phyloP scores from a whole-genome alignment of 2,888 invertebrate species.

The Agonum fuliginosum region DNA sequence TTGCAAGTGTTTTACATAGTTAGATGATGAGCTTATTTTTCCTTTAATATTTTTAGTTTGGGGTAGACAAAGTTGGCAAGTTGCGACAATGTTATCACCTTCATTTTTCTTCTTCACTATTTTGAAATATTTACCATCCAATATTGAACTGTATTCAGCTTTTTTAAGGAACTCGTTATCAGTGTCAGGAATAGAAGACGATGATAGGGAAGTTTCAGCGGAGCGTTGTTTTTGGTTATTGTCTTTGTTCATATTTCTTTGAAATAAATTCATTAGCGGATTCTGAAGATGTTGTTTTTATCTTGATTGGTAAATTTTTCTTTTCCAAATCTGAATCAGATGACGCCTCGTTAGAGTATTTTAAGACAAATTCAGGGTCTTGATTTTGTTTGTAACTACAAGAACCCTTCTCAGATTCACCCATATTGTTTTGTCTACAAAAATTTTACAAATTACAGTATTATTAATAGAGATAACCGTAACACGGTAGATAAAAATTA shows the following conservation, averaged over 20 bases:
- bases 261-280: background rate
- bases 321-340: background rate
- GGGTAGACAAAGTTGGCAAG: constrained; percentile 9
- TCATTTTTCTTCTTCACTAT: background rate
- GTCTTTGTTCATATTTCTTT: background rate
- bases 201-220: background rate
- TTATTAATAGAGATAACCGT: too few relatives aligned
- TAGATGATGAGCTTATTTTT: constrained; percentile 8
- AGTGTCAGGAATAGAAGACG: background rate
- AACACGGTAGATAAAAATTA: too few relatives aligned
- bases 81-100: background rate
- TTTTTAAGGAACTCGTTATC: background rate
- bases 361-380: background rate
- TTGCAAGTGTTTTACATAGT: background rate
- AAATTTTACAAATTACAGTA: too few relatives aligned
- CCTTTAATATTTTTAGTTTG: background rate
- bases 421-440: too few relatives aligned
- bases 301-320: background rate
- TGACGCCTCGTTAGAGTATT: background rate
- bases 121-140: background rate
- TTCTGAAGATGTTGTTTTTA: background rate
- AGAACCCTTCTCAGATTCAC: background rate
- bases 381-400: background rate
- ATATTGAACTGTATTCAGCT: background rate
- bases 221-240: background rate